These are phyloP conservation scores for Enhydra lutris DNA, from an alignment of 2,113 vertebrate species.

Conservation along the genomic window DNA sequence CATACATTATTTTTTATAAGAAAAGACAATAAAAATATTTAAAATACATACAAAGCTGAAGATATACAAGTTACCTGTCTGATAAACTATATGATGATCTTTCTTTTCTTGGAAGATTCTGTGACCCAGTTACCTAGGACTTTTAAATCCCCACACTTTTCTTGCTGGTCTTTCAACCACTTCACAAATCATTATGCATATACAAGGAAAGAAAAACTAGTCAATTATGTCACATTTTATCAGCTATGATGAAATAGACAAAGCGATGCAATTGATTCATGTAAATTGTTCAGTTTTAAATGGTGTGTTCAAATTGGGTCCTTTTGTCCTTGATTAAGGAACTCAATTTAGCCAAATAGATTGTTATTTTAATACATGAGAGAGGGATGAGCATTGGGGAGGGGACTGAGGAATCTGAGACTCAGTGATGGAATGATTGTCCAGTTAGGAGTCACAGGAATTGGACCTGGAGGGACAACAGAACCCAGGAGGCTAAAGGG, in stretches of 20 bases:
- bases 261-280: not conserved
- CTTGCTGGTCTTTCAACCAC: not conserved
- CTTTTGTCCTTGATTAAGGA: not conserved
- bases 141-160: not conserved
- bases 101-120: not conserved
- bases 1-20: slow-evolving; percentile 5
- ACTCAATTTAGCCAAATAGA: not conserved
- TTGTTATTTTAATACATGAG: not conserved
- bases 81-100: not conserved
- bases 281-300: not conserved
- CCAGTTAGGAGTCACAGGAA: not conserved
- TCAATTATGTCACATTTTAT: not conserved
- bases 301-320: not conserved
- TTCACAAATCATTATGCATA: not conserved
- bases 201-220: not conserved
- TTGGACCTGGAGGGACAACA: not conserved
- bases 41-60: not conserved
- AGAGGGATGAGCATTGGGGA: no score
- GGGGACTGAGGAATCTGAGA: not conserved
- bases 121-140: not conserved
- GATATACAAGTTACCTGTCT: not conserved
- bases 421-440: not conserved
- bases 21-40: not conserved
- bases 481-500: not conserved
- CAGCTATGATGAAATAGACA: not conserved